Base-by-base conservation (phyloP, 2,797 vertebrate species). In the Okamejei kenojei region DNA sequence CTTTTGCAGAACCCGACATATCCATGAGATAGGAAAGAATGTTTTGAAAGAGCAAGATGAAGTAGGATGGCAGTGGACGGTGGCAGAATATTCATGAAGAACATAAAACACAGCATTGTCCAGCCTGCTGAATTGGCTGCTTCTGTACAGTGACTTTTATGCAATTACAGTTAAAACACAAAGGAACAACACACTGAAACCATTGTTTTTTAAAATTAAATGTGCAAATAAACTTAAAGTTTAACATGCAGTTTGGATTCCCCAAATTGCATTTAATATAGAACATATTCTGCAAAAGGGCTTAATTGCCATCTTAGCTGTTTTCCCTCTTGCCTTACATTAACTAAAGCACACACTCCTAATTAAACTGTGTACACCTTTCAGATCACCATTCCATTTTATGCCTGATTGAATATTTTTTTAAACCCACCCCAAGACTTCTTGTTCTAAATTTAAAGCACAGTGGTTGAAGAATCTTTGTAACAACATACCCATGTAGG, bases 401-500 rank as follows among this genome's bases (percentile, higher is more conserved):
- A 32, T 86, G 58, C 58, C 15, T 15, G 7, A 23, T 6, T 0
- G 0, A 17, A 88, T 68, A n/a, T 7, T 68, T 68, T 88, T 88
- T 61, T 65, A 88, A 88, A 7, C 84, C 84, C 38, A 9, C 80
- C 45, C 23, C 2, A 23, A 35, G 23, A 76, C 1, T 21, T 54
- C 71, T 92, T 92, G 23, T 19, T 19, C 23, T 58, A 45, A 92
- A 29, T 26, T 74, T 88, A 68, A 88, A 19, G 7, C 32, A 8
- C 63, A 68, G n/a, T 23, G 68, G 2, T 21, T 35, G 17, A 88
- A 92, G n/a, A 54, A 71, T 13, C 73, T 54, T 71, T 71, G 88
- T 19, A 19, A 76, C 23, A 45, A 95, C 96, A 95, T 98, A 99
- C 99, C 99, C 98, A 99, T 99, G 95, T 99, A 99, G 61, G 99